Conservation (phyloP, 2,113 vertebrate species). For the Bubo blakistoni region DNA sequence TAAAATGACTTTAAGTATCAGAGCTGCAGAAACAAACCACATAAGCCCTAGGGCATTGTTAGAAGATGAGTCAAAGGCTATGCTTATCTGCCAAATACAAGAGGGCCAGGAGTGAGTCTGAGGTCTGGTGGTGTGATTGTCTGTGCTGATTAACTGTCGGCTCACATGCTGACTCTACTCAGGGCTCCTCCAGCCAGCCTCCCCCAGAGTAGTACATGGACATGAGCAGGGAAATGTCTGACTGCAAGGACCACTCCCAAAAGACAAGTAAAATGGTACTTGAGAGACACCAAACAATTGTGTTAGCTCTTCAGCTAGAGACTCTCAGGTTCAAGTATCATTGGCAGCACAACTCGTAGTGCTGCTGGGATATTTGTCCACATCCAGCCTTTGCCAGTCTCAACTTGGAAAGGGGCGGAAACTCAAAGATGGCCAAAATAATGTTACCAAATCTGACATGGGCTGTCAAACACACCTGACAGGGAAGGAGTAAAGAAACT, state of each 20-base stretch:
- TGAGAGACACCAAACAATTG: neutral
- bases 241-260: neutral
- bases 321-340: neutral
- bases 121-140: rapidly evolving
- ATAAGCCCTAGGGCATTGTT: neutral
- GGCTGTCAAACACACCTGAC: neutral
- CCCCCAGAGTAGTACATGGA: neutral
- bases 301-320: neutral
- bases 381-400: neutral
- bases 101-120: neutral
- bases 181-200: neutral
- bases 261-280: neutral
- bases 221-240: rapidly evolving
- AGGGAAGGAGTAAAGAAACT: neutral
- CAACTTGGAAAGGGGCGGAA: neutral
- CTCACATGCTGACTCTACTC: neutral
- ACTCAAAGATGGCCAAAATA: neutral
- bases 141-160: neutral
- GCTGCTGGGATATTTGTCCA: neutral
- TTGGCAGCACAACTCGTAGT: neutral
- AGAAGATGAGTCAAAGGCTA: neutral
- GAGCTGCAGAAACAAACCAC: neutral
- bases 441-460: neutral
- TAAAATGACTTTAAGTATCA: neutral
- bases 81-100: neutral